Evolutionary conservation across 2,797 vertebrate species (phyloP), one percentile per base, ranked within the genome.

Genomic region (Tenualosa ilisha): DNA sequence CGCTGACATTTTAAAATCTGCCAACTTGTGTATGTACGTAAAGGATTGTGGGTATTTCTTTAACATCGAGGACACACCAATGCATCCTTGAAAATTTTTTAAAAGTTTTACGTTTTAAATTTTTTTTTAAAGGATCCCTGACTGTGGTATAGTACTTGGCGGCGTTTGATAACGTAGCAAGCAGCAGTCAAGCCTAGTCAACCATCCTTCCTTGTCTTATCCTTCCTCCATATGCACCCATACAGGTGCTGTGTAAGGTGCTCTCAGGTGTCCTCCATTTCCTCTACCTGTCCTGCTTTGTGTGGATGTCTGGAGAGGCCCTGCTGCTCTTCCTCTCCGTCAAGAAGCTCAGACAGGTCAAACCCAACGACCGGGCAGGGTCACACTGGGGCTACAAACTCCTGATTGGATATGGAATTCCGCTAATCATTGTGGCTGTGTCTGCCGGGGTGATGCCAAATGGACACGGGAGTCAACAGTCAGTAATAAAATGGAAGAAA

Each of bases 261-360:
- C 51, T 87, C 7, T 88, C 90, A 24, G 90, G 86, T 24, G 22
- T 89, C 22, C 86, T 88, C 31, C 89, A 90, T 59, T 90, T 86
- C 83, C 79, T 89, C 17, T 90, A 87, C 40, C 43, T 89, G 46
- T 86, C 86, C 7, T 83, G 87, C 0, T 91, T 91, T 83, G 84
- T 89, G n/a, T 91, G 89, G 89, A 90, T 90, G 89, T 87, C 88
- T 59, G 85, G 87, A 59, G 89, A 91, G 61, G 88, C 88, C 0
- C 37, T 91, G 9, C 84, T 89, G 84, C 90, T 91, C 51, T 86
- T 85, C 83, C 83, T 88, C 40, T 83, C 81, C 81, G 88, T 89
- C 17, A 87, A 81, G 49, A 85, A 88, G 84, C 89, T 91, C 37
- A 53, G 72, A 4, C 82, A 84, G 17, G 54, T 90, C 26, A 81